These are phyloP conservation scores for Hololepta plana DNA, from an alignment of 2,888 invertebrate species.

Conservation along the genomic window DNA sequence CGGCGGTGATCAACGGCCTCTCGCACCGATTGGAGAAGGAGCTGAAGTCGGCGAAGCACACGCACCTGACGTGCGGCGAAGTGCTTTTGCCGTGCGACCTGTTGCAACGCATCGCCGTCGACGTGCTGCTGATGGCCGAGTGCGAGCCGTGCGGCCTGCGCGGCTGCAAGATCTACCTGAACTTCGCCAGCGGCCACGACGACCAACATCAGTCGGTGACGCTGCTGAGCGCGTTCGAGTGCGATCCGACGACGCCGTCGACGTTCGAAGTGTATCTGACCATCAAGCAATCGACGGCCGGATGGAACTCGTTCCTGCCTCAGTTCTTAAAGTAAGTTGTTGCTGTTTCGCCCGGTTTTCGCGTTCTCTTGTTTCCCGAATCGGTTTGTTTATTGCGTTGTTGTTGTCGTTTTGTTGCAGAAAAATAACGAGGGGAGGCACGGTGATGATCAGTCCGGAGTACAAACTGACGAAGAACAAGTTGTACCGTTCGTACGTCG, in stretches of 20 bases:
- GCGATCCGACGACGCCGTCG: constrained; percentile 72
- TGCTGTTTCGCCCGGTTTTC: too few species aligned
- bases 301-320: constrained; percentile 75
- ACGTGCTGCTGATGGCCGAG: constrained; percentile 68
- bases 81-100: constrained; percentile 73
- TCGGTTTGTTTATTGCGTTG: neutral
- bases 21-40: constrained; percentile 61
- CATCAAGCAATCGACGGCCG: constrained; percentile 67
- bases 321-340: constrained; percentile 74
- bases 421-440: constrained; percentile 71
- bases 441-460: constrained; percentile 75
- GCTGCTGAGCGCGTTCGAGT: constrained; percentile 64
- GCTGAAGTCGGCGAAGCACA: constrained; percentile 62
- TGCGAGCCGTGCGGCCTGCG: constrained; percentile 79
- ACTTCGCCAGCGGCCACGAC: constrained; percentile 68
- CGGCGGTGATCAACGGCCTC: constrained; percentile 45
- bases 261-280: constrained; percentile 84
- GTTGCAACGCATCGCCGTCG: constrained; percentile 57
- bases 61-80: constrained; percentile 66
- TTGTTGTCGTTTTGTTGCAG: constrained; percentile 30
- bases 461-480: constrained; percentile 85
- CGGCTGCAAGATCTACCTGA: constrained; percentile 72
- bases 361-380: constrained; percentile 1
- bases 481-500: constrained; percentile 56
- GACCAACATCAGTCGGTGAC: constrained; percentile 52